Percentiles rank a stretch among this genome's conserved stretches.
Evolutionary conservation across 2,113 vertebrate genomes (phyloP).

Genomic region (Serinus canaria): DNA sequence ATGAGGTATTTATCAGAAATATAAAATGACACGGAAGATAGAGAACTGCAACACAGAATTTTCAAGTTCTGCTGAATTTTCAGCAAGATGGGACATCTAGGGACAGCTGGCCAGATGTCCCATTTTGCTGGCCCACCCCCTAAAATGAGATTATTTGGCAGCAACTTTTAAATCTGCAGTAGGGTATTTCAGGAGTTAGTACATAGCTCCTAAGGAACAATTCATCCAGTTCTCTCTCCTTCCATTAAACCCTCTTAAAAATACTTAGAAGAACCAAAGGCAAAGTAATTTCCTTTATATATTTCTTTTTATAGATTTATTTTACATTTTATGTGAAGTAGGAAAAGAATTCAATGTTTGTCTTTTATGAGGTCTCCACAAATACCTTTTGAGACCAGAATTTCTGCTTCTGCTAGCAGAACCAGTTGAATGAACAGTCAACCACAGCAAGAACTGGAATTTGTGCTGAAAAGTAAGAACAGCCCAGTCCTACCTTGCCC

Average conservation of each 20-base stretch:
- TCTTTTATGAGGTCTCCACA: not conserved
- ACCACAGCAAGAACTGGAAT: not conserved
- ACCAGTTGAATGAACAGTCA: not conserved
- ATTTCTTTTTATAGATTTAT: not conserved
- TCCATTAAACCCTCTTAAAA: not conserved
- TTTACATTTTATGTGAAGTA: not conserved
- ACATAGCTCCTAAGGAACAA: not conserved
- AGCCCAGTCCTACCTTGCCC: not conserved
- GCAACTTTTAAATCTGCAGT: not conserved
- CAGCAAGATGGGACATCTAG: not conserved
- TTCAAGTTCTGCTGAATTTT: not conserved
- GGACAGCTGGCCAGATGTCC: not conserved
- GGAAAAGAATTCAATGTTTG: not conserved
- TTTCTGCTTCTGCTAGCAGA: slow-evolving; percentile 14
- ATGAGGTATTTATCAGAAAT: not conserved
- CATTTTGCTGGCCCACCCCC: not conserved
- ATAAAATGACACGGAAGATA: not conserved
- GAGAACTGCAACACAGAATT: not conserved
- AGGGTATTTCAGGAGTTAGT: not conserved
- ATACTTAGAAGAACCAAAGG: not conserved
- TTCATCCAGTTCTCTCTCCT: not conserved
- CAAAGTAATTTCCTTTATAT: not conserved
- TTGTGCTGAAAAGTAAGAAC: not conserved
- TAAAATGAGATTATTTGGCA: not conserved
- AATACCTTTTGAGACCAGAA: not conserved